Evolutionary conservation across 1,140 invertebrate species (phyloP).

Genomic region (Trachymyrmex septentrionalis): DNA sequence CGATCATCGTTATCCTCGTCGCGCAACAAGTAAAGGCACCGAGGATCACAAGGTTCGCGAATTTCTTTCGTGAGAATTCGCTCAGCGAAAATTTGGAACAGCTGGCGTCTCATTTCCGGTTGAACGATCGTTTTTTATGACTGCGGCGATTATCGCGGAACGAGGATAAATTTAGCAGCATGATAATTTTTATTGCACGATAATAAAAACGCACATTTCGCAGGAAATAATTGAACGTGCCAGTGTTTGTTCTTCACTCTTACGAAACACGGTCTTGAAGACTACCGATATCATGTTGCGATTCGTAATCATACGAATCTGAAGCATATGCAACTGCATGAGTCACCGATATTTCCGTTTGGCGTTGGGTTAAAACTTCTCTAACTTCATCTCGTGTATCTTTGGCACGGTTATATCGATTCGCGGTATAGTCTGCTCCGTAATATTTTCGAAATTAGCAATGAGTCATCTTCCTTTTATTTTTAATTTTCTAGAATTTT

Average conservation of each 20-base stretch:
- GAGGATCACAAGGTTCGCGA: conserved; percentile 7
- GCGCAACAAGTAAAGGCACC: conserved; percentile 42
- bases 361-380: not conserved
- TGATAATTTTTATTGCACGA: conserved; percentile 9
- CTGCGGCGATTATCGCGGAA: not conserved
- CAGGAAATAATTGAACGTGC: not conserved
- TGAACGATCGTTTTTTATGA: not conserved
- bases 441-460: conserved; percentile 7
- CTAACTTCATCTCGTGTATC: conserved; percentile 5
- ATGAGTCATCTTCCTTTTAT: too few species aligned
- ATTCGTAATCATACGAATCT: conserved; percentile 7
- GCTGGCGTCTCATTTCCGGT: not conserved
- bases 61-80: not conserved
- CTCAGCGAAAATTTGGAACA: not conserved
- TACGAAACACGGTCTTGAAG: not conserved
- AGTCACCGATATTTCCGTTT: conserved; percentile 33
- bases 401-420: not conserved
- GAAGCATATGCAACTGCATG: not conserved
- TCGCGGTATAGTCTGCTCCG: not conserved
- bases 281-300: not conserved
- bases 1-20: conserved; percentile 21
- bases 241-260: not conserved
- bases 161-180: not conserved
- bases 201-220: not conserved
- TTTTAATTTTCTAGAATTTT: not conserved